phyloP scores from a whole-genome alignment of 2,113 vertebrate species.

The Halichoeres trimaculatus region DNA sequence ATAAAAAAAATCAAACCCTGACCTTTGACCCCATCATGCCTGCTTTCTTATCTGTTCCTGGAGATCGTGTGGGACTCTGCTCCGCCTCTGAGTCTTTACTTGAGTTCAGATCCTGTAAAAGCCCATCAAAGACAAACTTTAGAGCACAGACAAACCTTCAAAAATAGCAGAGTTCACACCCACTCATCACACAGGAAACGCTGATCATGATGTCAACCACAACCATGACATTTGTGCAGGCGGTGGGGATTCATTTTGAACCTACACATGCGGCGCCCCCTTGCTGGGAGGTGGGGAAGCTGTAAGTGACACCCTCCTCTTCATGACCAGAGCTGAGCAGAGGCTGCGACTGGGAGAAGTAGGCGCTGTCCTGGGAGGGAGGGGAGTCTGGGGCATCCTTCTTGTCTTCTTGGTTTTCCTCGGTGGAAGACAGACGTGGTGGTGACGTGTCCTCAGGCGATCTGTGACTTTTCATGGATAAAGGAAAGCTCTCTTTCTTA shows the following conservation, averaged over 20 bases:
- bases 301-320: constrained; percentile 30
- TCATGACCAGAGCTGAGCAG: neutral
- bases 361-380: constrained; percentile 75
- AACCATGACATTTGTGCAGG: neutral
- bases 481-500: constrained; percentile 58
- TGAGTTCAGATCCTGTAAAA: constrained; percentile 56
- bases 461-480: neutral
- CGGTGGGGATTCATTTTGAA: too few relatives aligned
- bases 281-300: neutral
- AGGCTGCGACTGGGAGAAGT: constrained; percentile 79
- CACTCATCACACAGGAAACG: neutral
- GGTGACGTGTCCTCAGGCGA: neutral
- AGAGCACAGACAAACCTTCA: neutral
- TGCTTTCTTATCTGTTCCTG: constrained; percentile 29
- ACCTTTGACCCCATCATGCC: constrained; percentile 68
- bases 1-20: neutral
- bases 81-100: constrained; percentile 18
- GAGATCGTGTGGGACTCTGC: constrained; percentile 26
- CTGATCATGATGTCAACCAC: neutral
- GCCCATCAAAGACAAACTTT: neutral
- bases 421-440: neutral
- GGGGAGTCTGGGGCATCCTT: constrained; percentile 55
- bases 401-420: constrained; percentile 4
- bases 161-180: neutral
- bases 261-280: constrained; percentile 52